Evolutionary conservation across 2,797 vertebrate genomes (phyloP).

Genomic region (Coregonus suidteri): DNA sequence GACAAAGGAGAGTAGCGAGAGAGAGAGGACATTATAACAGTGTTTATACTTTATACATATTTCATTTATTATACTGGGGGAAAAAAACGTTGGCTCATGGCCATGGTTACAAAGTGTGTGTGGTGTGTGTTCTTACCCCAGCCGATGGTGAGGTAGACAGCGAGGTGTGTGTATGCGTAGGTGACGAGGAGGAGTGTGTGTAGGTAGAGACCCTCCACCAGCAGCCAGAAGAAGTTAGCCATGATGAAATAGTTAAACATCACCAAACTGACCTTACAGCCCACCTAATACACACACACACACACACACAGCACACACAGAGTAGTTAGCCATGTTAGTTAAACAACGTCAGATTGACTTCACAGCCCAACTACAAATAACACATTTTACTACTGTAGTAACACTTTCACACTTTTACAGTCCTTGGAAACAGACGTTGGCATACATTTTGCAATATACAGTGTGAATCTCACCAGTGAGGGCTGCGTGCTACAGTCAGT

Average conservation of each 20-base stretch:
- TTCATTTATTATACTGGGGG: neutral
- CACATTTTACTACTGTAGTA: neutral
- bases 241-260: constrained; percentile 90
- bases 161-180: constrained; percentile 80
- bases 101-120: neutral
- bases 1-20: neutral
- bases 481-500: constrained; percentile 68
- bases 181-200: constrained; percentile 87
- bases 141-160: constrained; percentile 81
- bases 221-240: constrained; percentile 96
- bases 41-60: neutral
- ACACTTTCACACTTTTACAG: neutral
- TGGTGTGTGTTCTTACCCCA: constrained; percentile 77
- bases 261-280: constrained; percentile 86
- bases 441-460: neutral
- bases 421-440: too few relatives aligned
- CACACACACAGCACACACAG: neutral
- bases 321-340: too few relatives aligned
- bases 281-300: constrained; percentile 74
- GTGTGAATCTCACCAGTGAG: constrained; percentile 73
- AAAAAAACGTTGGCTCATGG: neutral
- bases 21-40: neutral
- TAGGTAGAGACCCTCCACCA: constrained; percentile 92
- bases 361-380: neutral
- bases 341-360: too few relatives aligned